phyloP scores from a whole-genome alignment of 2,888 invertebrate genomes.

The Bellardia bayeri region DNA sequence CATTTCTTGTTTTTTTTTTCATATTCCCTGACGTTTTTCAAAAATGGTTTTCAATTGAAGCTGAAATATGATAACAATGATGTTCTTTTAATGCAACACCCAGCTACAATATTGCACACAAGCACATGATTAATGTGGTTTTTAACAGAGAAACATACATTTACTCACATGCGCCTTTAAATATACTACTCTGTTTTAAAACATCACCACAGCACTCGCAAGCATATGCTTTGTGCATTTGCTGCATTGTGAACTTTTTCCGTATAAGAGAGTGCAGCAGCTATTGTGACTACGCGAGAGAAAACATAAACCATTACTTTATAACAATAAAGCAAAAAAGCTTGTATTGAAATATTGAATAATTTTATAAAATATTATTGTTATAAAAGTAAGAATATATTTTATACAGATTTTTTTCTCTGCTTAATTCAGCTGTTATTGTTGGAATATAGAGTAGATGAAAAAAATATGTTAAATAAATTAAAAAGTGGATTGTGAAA shows the following conservation, averaged over 20 bases:
- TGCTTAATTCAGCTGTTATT: constrained; percentile 42
- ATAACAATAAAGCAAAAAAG: constrained; percentile 52
- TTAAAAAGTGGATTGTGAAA: no score
- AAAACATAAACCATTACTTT: constrained; percentile 47
- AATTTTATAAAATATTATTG: constrained; percentile 61
- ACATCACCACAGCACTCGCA: background rate
- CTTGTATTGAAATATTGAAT: constrained; percentile 63
- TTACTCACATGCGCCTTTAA: background rate
- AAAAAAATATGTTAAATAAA: background rate
- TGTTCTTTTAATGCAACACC: constrained; percentile 60
- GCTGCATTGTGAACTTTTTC: constrained; percentile 8
- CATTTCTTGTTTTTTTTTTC: constrained; percentile 14
- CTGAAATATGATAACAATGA: constrained; percentile 36
- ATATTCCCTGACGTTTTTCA: constrained; percentile 51
- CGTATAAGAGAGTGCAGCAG: background rate
- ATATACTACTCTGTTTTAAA: background rate
- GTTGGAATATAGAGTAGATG: background rate
- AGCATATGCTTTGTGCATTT: background rate
- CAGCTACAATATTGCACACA: constrained; percentile 49
- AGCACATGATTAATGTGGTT: constrained; percentile 69
- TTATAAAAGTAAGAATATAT: constrained; percentile 48
- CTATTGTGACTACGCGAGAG: background rate
- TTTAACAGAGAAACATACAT: constrained; percentile 17
- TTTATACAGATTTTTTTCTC: constrained; percentile 4
- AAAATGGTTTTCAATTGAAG: constrained; percentile 57